phyloP scores from a whole-genome alignment of 2,888 invertebrate genomes.

The Celastrina argiolus region DNA sequence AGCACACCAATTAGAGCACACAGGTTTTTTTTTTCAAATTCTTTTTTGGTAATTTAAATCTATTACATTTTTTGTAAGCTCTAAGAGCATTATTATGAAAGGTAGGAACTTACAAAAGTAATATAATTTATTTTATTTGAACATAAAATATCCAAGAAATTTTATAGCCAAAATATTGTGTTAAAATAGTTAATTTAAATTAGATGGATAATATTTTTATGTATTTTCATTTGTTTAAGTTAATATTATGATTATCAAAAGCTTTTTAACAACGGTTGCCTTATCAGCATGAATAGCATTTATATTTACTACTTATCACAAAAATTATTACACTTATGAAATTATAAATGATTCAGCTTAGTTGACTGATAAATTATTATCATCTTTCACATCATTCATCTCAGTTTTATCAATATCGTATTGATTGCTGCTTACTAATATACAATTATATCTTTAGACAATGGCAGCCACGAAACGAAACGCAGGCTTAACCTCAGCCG shows the following conservation, averaged over 20 bases:
- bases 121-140: neutral
- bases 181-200: too few relatives aligned
- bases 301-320: neutral
- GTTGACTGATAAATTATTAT: neutral
- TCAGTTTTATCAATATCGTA: neutral
- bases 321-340: neutral
- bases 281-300: neutral
- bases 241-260: neutral
- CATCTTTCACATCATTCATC: neutral
- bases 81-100: neutral
- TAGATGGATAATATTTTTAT: neutral
- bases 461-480: conserved; percentile 99
- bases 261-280: neutral
- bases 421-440: neutral
- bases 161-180: neutral
- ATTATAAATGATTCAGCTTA: neutral
- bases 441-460: conserved; percentile 81
- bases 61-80: neutral
- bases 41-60: neutral
- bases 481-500: conserved; percentile 97
- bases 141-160: neutral
- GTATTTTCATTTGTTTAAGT: neutral
- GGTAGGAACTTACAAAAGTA: too few relatives aligned
- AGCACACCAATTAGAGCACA: neutral
- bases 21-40: neutral